phyloP scores from a whole-genome alignment of 2,797 vertebrate genomes.

The Gila robusta region DNA sequence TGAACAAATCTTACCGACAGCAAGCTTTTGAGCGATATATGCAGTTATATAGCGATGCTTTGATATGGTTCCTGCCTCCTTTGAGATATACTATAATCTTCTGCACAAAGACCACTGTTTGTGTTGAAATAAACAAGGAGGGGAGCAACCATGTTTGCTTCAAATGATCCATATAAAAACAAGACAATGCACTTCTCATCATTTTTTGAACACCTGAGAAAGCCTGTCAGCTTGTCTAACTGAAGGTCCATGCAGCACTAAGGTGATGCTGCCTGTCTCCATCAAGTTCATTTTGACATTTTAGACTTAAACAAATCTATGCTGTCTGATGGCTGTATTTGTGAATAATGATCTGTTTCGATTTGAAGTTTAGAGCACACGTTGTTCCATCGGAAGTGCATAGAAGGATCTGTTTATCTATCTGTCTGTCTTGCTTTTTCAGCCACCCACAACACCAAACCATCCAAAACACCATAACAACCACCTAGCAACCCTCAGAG shows the following conservation, averaged over 20 bases:
- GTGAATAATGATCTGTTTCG: neutral
- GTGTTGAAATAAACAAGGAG: constrained; percentile 27
- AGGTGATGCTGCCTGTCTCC: neutral
- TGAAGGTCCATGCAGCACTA: neutral
- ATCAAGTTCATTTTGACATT: constrained; percentile 17
- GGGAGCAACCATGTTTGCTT: neutral
- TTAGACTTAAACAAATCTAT: neutral
- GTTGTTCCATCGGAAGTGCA: neutral
- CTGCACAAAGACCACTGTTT: neutral
- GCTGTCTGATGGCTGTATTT: neutral
- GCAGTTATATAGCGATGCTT: neutral
- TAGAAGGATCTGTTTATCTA: neutral
- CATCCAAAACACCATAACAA: neutral
- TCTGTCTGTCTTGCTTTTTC: neutral
- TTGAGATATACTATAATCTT: neutral
- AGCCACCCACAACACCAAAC: neutral
- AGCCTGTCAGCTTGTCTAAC: constrained; percentile 12
- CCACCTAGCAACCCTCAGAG: neutral
- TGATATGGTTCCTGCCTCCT: neutral
- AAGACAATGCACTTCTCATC: constrained; percentile 41
- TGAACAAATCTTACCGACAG: neutral
- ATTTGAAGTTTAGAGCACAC: neutral
- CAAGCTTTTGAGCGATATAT: neutral
- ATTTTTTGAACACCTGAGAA: constrained; percentile 46
- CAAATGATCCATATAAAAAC: constrained; percentile 15